A percentile compares a stretch with the other conserved stretches of the same genome.
Evolutionary conservation across 2,888 invertebrate genomes (phyloP).

Genomic region (Drosophila mayaguana): DNA sequence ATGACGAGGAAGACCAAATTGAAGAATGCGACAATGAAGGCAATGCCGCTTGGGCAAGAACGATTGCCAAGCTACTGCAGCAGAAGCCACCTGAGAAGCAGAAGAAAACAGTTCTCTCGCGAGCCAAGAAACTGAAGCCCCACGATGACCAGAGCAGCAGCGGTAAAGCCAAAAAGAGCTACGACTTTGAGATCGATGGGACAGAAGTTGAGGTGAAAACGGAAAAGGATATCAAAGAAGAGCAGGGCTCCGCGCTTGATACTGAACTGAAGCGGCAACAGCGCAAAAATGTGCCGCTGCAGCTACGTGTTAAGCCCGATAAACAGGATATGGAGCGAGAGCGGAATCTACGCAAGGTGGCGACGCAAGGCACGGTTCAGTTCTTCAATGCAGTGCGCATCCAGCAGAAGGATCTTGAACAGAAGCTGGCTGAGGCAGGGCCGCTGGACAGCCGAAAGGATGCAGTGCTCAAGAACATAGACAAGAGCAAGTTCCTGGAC

Average conservation of each 20-base stretch:
- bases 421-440: constrained; percentile 90
- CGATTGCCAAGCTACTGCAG: constrained; percentile 91
- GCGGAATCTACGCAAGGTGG: constrained; percentile 91
- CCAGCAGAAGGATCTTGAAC: constrained; percentile 92
- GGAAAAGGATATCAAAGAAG: constrained; percentile 83
- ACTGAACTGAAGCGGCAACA: constrained; percentile 63
- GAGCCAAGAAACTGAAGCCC: constrained; percentile 90
- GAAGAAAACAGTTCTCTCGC: constrained; percentile 91
- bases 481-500: constrained; percentile 91
- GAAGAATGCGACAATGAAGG: constrained; percentile 67
- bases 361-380: constrained; percentile 96
- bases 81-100: constrained; percentile 91
- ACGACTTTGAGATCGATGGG: constrained; percentile 89
- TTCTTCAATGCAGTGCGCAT: constrained; percentile 95
- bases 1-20: constrained; percentile 48
- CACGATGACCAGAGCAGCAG: constrained; percentile 85
- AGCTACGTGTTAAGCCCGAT: constrained; percentile 89
- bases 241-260: constrained; percentile 82
- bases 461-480: constrained; percentile 90
- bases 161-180: constrained; percentile 84
- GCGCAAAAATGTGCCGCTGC: constrained; percentile 86
- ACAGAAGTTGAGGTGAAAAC: constrained; percentile 80
- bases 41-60: constrained; percentile 93
- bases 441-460: constrained; percentile 92
- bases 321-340: constrained; percentile 92